These are phyloP conservation scores for Toxotes chatareus DNA, from an alignment of 2,113 vertebrate genomes.

Conservation along the genomic window DNA sequence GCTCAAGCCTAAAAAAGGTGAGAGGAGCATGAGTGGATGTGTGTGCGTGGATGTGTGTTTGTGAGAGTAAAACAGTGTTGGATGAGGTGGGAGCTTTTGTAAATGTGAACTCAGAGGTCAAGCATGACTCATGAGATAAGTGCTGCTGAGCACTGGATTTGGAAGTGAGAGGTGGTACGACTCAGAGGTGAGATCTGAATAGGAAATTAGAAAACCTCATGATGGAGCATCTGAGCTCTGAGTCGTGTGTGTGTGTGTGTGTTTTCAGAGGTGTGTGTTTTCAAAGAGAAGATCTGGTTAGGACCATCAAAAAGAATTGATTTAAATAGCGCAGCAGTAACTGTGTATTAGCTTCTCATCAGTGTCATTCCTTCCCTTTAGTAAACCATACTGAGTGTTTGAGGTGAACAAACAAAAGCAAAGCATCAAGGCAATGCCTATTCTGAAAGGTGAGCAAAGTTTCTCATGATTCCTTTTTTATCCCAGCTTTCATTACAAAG, in stretches of 20 bases:
- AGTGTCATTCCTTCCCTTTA: slow-evolving; percentile 28
- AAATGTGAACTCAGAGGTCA: slow-evolving; percentile 64
- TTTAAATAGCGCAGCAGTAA: slow-evolving; percentile 18
- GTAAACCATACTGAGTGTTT: slow-evolving; percentile 25
- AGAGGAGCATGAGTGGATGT: slow-evolving; percentile 1
- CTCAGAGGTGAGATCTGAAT: slow-evolving; percentile 53
- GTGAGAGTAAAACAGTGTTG: slow-evolving; percentile 13
- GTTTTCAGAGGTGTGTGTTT: background rate
- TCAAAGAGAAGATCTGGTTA: slow-evolving; percentile 10
- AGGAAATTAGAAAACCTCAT: slow-evolving; percentile 49
- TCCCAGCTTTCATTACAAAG: slow-evolving; percentile 73
- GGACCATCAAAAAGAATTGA: slow-evolving; percentile 29
- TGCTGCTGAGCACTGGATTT: slow-evolving; percentile 57
- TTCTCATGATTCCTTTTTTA: slow-evolving; percentile 66
- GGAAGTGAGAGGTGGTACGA: slow-evolving; percentile 56
- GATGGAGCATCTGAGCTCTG: background rate
- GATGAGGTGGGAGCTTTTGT: slow-evolving; percentile 56
- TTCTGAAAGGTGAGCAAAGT: slow-evolving; percentile 50
- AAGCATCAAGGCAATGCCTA: slow-evolving; percentile 23
- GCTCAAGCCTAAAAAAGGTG: slow-evolving; percentile 43
- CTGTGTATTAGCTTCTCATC: slow-evolving; percentile 36
- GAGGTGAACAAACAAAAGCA: slow-evolving; percentile 58
- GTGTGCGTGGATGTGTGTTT: slow-evolving; percentile 8
- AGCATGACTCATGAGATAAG: slow-evolving; percentile 65
- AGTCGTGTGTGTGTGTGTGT: background rate